Evolutionary conservation across 2,888 invertebrate genomes (phyloP), one percentile per base, ranked within the genome.

Genomic region (Drosophila prostipennis): DNA sequence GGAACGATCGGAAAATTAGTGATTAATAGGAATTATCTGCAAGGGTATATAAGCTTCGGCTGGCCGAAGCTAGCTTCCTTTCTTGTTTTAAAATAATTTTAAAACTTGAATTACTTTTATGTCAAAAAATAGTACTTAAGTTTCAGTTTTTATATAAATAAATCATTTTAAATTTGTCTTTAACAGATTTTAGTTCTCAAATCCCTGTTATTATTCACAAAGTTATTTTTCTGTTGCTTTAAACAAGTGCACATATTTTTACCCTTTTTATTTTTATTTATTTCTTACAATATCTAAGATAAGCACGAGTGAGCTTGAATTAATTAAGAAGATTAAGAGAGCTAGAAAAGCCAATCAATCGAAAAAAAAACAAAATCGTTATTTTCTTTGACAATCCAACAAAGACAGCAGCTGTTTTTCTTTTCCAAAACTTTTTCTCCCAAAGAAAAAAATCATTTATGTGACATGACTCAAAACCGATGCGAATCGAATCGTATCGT

Each of bases 401-500:
- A 48, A 53, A 69, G 40, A 46, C 52, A 68, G 57, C 68, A 68
- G 43, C 59, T 57, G 65, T 45, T 51, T 45, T 42, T 5, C 19
- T n/a, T 37, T n/a, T 10, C 11, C 11, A 3, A 16, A 16, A 39
- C 4, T 29, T 5, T 2, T 14, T 10, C n/a, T n/a, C 46, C 39
- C 58, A 16, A 39, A 34, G 10, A 8, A 10, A 37, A 26, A 26
- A n/a, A 39, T 5, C 0, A n/a, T n/a, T 52, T 53, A 16, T 53
- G 37, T n/a, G 32, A 45, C 48, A 68, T 78, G 85, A 75, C 61
- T 81, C 73, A 79, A 79, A 51, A 53, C 46, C 32, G 11, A 45
- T 45, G 43, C 26, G n/a, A 46, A 39, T 13, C 46, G 37, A 26
- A 11, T 16, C 10, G 11, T 36, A 46, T 29, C 36, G 51, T 58